phyloP scores from a whole-genome alignment of 23 tunicate species.

The Botrylloides violaceus region DNA sequence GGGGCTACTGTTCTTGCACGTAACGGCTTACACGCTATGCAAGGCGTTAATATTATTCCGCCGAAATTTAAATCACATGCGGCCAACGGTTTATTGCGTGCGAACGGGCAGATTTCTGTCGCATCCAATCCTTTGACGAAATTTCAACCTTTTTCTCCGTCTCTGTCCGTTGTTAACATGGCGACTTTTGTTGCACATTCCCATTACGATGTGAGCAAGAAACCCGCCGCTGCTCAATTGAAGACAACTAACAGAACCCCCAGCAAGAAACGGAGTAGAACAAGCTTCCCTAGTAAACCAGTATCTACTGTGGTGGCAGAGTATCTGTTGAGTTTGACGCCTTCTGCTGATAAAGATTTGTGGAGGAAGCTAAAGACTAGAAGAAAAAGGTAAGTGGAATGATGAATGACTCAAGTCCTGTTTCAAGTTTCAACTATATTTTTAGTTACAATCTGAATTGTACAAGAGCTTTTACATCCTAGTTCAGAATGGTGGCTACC shows the following conservation, averaged over 20 bases:
- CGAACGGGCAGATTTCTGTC: no score
- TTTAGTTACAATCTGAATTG: no score
- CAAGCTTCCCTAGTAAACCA: not conserved
- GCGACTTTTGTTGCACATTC: not conserved
- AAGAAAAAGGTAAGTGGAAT: constrained; percentile 10
- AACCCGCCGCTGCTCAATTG: not conserved
- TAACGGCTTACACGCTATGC: not conserved
- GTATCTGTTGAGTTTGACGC: constrained; percentile 16
- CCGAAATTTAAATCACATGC: no score
- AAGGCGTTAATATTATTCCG: not conserved
- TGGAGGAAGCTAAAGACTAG: constrained; percentile 7
- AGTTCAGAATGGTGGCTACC: no score
- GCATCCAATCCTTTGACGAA: no score
- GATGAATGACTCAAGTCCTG: no score
- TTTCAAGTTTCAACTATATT: no score
- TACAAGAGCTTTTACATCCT: no score
- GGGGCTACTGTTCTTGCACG: not conserved
- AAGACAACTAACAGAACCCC: not conserved
- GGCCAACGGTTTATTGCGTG: not conserved
- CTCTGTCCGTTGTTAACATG: not conserved
- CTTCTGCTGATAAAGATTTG: constrained; percentile 1
- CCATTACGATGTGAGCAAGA: not conserved
- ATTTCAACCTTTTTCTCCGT: not conserved
- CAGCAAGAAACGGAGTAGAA: constrained; percentile 2
- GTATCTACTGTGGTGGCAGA: constrained; percentile 24